Conservation (phyloP, 2,797 vertebrate species). For the Eospalax fontanierii region DNA sequence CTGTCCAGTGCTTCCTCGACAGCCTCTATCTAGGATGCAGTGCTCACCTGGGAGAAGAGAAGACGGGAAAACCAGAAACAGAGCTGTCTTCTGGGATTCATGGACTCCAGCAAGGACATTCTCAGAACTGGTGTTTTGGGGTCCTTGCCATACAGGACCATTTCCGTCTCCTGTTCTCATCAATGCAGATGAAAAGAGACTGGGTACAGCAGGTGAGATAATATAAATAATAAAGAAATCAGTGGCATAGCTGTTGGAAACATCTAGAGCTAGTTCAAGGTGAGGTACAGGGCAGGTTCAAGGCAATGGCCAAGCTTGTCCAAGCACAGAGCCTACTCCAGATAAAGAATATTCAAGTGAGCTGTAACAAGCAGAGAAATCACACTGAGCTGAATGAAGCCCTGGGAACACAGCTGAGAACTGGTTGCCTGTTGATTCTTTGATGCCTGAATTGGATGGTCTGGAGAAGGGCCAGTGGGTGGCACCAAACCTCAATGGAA, state of each 20-base stretch:
- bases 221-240: neutral
- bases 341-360: neutral
- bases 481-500: neutral
- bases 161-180: neutral
- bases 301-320: neutral
- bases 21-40: too few relatives aligned
- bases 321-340: neutral
- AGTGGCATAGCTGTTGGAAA: neutral
- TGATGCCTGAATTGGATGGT: too few relatives aligned
- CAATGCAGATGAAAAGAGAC: neutral
- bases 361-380: neutral
- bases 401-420: neutral
- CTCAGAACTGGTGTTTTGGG: neutral
- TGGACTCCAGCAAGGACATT: neutral
- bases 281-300: neutral
- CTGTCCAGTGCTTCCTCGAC: neutral
- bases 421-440: neutral
- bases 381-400: neutral
- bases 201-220: neutral
- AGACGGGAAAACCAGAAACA: too few relatives aligned
- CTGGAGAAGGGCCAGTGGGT: neutral
- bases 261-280: neutral
- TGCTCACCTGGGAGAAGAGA: neutral
- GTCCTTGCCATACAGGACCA: neutral
- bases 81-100: neutral